These are phyloP conservation scores for Xiphophorus couchianus DNA, from an alignment of 2,113 vertebrate genomes.

Conservation along the genomic window DNA sequence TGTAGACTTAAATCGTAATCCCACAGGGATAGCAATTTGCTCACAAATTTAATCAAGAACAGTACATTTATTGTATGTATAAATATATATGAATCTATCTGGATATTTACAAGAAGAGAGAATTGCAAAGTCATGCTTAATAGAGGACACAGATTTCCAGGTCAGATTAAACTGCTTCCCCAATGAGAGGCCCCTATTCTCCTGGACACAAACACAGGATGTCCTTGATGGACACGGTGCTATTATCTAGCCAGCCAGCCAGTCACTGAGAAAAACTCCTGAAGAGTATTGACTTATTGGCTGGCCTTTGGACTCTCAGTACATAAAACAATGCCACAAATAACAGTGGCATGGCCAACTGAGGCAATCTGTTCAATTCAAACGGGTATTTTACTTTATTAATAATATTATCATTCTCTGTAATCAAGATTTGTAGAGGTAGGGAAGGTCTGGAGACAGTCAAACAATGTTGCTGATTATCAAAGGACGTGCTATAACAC, in stretches of 20 bases:
- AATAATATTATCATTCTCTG: constrained; percentile 80
- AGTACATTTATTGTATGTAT: neutral
- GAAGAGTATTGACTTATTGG: constrained; percentile 89
- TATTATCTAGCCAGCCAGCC: constrained; percentile 87
- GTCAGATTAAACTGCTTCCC: constrained; percentile 83
- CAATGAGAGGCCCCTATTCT: constrained; percentile 88
- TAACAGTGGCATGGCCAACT: constrained; percentile 89
- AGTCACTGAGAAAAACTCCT: constrained; percentile 53
- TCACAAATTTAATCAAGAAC: neutral
- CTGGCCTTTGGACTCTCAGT: constrained; percentile 76
- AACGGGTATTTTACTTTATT: constrained; percentile 76
- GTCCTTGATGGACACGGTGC: constrained; percentile 89
- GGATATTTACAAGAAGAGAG: constrained; percentile 33
- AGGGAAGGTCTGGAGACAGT: constrained; percentile 73
- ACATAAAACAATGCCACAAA: constrained; percentile 88
- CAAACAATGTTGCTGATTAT: constrained; percentile 81
- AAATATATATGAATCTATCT: constrained; percentile 40
- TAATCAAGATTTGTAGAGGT: constrained; percentile 73
- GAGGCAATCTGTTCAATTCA: constrained; percentile 75
- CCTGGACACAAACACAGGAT: constrained; percentile 98
- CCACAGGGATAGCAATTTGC: neutral
- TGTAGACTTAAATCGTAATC: constrained; percentile 1
- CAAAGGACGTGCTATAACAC: constrained; percentile 72
- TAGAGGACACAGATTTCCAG: constrained; percentile 82
- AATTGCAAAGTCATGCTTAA: constrained; percentile 75